Evolutionary conservation across 2,113 vertebrate species (phyloP).

Genomic region (Gnathonemus longibarbis): DNA sequence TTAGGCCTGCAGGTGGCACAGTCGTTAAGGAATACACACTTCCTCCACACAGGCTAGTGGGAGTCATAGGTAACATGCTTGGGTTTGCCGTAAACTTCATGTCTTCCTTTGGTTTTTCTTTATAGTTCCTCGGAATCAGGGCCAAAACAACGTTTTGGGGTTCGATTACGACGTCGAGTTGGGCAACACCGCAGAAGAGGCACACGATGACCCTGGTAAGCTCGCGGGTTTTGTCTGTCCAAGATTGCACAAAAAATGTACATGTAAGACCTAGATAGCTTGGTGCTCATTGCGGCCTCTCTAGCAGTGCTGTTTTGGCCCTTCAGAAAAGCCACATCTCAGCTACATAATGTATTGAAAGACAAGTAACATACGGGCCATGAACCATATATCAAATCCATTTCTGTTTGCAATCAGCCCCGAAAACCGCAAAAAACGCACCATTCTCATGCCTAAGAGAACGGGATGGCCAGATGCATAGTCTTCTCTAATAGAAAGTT

Average conservation of each 20-base stretch:
- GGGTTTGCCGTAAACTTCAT: neutral
- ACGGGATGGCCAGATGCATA: neutral
- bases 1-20: neutral
- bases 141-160: conserved; percentile 73
- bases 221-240: neutral
- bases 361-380: neutral
- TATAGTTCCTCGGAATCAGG: conserved; percentile 81
- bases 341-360: neutral
- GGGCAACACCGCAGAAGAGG: conserved; percentile 83
- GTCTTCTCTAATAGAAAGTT: neutral
- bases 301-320: neutral
- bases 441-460: neutral
- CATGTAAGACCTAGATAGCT: neutral
- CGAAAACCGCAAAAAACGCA: neutral
- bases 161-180: conserved; percentile 82
- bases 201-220: conserved; percentile 85
- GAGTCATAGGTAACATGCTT: neutral
- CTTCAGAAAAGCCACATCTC: neutral
- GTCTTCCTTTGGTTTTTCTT: conserved; percentile 27
- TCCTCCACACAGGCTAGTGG: neutral
- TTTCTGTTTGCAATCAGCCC: neutral
- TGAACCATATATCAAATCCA: neutral
- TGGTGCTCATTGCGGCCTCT: too few relatives aligned
- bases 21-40: neutral
- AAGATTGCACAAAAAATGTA: neutral